Base-by-base conservation (phyloP, 2,113 vertebrate species). In the Trachemys scripta region DNA sequence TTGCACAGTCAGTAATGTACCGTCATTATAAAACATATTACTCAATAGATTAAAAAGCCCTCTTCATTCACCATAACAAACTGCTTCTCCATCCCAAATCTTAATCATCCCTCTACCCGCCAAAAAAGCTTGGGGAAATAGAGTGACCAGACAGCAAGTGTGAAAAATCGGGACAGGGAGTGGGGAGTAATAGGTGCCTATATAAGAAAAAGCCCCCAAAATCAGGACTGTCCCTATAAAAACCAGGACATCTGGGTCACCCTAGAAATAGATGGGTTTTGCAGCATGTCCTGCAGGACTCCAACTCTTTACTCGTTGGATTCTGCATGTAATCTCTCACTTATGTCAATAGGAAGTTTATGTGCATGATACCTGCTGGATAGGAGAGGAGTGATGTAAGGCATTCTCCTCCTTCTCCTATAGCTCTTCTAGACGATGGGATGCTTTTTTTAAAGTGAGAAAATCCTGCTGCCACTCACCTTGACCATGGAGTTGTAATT, bases 181-280 rank as follows among this genome's bases (percentile, higher is more conserved):
- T 50, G 49, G 49, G 49, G 49, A 4, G 14, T 50, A 50, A 50
- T 50, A 50, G 50, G 50, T 50, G 50, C 50, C 50, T 50, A 50
- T 50, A 50, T 14, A 50, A 50, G 50, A 50, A 50, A 50, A 16
- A 50, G 49, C 49, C 49, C 4, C 49, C 12, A 50, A 50, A 50
- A 50, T 50, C 49, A 50, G 50, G 50, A 50, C 50, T 50, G 13
- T 50, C 50, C 50, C 50, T 50, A 50, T 50, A 50, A 50, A 50
- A 50, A 50, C 14, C 50, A 50, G 50, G 50, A 16, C 50, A 50
- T 50, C 50, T 50, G 50, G 50, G 50, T 50, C 50, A 50, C 50
- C 50, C 50, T 50, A 50, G 20, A 72, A 94, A 47, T 17, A 92
- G 78, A 96, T 94, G 85, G 78, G 49, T 92, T 95, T 95, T 95